Conservation (phyloP, 2,888 invertebrate species). For the Merodon equestris region DNA sequence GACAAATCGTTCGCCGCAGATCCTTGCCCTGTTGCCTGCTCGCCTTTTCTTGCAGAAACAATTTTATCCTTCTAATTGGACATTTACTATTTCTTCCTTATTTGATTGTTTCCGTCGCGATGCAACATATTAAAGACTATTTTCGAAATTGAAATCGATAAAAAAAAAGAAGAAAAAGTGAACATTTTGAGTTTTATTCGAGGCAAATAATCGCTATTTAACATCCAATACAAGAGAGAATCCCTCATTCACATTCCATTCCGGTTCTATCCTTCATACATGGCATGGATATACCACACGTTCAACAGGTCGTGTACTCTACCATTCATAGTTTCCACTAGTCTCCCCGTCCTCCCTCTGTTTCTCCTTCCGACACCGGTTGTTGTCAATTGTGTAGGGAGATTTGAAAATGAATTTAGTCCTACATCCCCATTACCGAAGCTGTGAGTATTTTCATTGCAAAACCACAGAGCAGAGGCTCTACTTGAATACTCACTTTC, state of each 20-base stretch:
- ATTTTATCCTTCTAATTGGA: conserved; percentile 65
- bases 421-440: conserved; percentile 16
- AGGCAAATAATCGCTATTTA: not conserved
- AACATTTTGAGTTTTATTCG: conserved; percentile 56
- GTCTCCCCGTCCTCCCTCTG: conserved; percentile 1
- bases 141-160: conserved; percentile 5
- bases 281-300: conserved; percentile 24
- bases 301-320: conserved; percentile 51
- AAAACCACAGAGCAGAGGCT: conserved; percentile 32
- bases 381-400: not conserved
- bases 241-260: conserved; percentile 36
- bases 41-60: conserved; percentile 41
- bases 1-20: conserved; percentile 36
- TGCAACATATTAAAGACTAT: conserved; percentile 15
- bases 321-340: conserved; percentile 59
- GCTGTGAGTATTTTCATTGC: conserved; percentile 38
- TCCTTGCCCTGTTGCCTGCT: conserved; percentile 49
- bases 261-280: conserved; percentile 1
- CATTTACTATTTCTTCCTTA: conserved; percentile 76
- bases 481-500: conserved; percentile 49
- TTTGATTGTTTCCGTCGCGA: conserved; percentile 77
- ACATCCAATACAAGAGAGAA: too few relatives aligned
- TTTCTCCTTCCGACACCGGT: not conserved
- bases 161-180: conserved; percentile 18
- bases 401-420: conserved; percentile 46